Conservation (phyloP, 2,888 invertebrate species). For the Anorthoa munda region DNA sequence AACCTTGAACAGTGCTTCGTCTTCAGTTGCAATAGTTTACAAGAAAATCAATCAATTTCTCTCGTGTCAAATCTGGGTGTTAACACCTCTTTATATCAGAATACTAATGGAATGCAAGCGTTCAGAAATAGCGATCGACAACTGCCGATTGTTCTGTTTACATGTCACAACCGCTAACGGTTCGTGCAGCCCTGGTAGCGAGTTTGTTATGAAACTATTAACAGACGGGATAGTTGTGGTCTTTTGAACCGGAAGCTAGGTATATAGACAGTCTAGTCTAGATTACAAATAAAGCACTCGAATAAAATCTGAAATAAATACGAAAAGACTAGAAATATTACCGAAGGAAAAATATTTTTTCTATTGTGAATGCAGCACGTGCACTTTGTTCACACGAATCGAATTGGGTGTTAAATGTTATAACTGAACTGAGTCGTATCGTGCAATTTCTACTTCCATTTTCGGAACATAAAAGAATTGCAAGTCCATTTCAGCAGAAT, state of each 20-base stretch:
- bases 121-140: slow-evolving; percentile 57
- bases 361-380: slow-evolving; percentile 14
- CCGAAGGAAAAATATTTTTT: not conserved
- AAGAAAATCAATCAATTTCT: slow-evolving; percentile 37
- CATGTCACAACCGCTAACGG: slow-evolving; percentile 51
- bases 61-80: slow-evolving; percentile 18
- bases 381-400: slow-evolving; percentile 20
- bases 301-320: not conserved
- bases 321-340: not conserved
- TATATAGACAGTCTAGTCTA: not conserved
- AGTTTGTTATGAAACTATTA: slow-evolving; percentile 23
- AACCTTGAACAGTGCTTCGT: slow-evolving; percentile 26
- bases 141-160: slow-evolving; percentile 52
- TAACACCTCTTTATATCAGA: slow-evolving; percentile 40
- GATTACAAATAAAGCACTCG: not conserved
- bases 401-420: slow-evolving; percentile 37
- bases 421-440: slow-evolving; percentile 25
- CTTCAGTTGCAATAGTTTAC: slow-evolving; percentile 34
- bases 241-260: not conserved
- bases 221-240: not conserved
- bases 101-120: slow-evolving; percentile 62
- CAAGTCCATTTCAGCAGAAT: slow-evolving; percentile 26
- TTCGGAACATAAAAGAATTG: slow-evolving; percentile 36
- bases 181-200: slow-evolving; percentile 56
- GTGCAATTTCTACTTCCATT: slow-evolving; percentile 31